Percentiles rank a stretch among this genome's conserved stretches.
Evolutionary conservation across 2,888 invertebrate species (phyloP).

Genomic region (Dolichomitus sp.): DNA sequence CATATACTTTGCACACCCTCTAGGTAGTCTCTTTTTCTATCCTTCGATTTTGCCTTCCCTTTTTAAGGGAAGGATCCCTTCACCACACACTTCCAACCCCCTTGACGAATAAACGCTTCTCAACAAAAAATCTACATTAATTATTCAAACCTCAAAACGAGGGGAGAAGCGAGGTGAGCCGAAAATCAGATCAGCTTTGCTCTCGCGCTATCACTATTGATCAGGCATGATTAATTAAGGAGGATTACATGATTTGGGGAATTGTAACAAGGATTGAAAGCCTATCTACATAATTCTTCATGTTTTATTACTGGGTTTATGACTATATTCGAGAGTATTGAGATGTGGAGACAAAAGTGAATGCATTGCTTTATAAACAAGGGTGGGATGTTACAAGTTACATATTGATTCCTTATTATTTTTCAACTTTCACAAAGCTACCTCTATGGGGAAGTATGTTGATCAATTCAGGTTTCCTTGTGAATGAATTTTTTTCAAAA

Average conservation of each 20-base stretch:
- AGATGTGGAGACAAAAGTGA: not conserved
- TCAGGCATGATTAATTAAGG: constrained; percentile 40
- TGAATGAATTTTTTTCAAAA: too few relatives aligned
- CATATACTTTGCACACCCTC: constrained; percentile 54
- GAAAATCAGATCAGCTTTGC: constrained; percentile 29
- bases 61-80: constrained; percentile 7
- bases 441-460: too few relatives aligned
- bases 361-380: too few relatives aligned
- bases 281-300: not conserved
- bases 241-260: not conserved
- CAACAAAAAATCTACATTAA: constrained; percentile 33
- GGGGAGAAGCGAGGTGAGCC: not conserved
- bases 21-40: constrained; percentile 28
- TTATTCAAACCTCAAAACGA: constrained; percentile 47
- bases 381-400: too few relatives aligned
- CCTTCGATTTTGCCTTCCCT: constrained; percentile 32
- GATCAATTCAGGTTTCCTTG: too few relatives aligned
- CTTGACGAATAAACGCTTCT: constrained; percentile 39
- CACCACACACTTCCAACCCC: constrained; percentile 11
- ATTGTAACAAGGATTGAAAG: not conserved
- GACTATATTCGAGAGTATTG: not conserved
- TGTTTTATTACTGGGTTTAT: not conserved
- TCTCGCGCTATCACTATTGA: not conserved
- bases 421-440: too few relatives aligned
- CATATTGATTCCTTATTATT: too few relatives aligned